A percentile compares a stretch with the other conserved stretches of the same genome.
These are phyloP conservation scores for Poecile atricapillus DNA, from an alignment of 2,113 vertebrate genomes.

Conservation along the genomic window DNA sequence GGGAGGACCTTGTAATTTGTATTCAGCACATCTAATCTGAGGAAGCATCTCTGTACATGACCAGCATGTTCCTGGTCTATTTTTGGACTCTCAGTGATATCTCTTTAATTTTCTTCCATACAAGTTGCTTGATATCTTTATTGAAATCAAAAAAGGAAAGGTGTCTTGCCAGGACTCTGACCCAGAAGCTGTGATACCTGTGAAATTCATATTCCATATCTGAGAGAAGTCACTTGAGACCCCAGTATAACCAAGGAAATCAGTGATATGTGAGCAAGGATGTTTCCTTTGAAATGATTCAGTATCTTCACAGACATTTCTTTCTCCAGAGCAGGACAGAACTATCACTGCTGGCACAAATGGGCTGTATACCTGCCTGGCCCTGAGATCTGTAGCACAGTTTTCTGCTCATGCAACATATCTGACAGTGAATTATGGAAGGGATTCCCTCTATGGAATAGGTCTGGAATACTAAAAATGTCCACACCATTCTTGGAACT, in stretches of 20 bases:
- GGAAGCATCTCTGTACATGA: not conserved
- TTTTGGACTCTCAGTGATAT: not conserved
- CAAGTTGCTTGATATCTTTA: not conserved
- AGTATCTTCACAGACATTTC: not conserved
- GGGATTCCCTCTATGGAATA: not conserved
- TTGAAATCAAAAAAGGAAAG: not conserved
- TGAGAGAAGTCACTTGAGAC: not conserved
- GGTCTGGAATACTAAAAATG: not conserved
- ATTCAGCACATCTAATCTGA: not conserved
- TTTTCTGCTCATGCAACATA: not conserved
- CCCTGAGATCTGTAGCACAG: not conserved
- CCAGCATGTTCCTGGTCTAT: not conserved
- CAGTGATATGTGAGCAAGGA: not conserved
- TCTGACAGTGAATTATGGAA: not conserved
- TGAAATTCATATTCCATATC: not conserved
- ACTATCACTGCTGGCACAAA: not conserved
- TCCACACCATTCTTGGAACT: not conserved
- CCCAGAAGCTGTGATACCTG: not conserved
- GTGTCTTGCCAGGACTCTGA: not conserved
- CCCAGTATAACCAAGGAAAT: not conserved
- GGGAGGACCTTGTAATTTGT: not conserved
- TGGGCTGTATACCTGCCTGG: not conserved
- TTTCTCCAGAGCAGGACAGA: not conserved
- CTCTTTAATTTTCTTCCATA: not conserved
- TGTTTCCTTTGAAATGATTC: not conserved